phyloP scores from a whole-genome alignment of 2,797 vertebrate genomes.

The Neosilurus hyrtlii region DNA sequence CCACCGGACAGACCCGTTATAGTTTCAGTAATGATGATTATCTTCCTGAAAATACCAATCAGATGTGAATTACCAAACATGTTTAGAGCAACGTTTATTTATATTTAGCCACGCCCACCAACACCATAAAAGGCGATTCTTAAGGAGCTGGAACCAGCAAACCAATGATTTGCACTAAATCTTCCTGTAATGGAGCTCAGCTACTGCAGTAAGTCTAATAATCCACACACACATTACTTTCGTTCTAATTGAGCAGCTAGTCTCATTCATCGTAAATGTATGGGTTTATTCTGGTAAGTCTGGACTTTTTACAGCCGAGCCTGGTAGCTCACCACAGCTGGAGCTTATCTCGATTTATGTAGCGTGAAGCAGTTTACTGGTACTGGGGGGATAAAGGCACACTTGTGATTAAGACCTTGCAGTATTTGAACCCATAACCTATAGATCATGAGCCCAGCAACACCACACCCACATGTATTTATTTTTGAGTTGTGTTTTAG shows the following conservation, averaged over 20 bases:
- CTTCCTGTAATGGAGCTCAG: background rate
- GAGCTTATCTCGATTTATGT: too few species aligned
- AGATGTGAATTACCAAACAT: background rate
- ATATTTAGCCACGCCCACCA: background rate
- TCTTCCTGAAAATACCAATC: background rate
- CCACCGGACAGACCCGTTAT: too few species aligned
- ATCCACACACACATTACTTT: background rate
- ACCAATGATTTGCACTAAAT: background rate
- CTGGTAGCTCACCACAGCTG: too few species aligned
- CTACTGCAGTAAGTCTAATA: background rate
- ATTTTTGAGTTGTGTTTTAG: background rate
- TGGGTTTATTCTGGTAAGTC: too few species aligned
- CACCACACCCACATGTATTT: too few species aligned
- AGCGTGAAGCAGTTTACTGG: too few species aligned
- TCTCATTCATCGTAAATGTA: background rate
- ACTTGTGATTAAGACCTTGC: too few species aligned
- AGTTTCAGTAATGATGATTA: background rate
- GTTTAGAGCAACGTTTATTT: background rate
- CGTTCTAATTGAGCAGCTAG: background rate
- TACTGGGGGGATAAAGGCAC: too few species aligned
- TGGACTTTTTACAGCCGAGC: too few species aligned
- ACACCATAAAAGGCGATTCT: background rate
- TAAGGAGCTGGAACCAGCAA: background rate
- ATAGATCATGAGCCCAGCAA: too few species aligned
- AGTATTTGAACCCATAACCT: too few species aligned